A percentile compares a stretch with the other conserved stretches of the same genome.
These are phyloP conservation scores for Daboia siamensis DNA, from an alignment of 2,113 vertebrate genomes.

Conservation along the genomic window DNA sequence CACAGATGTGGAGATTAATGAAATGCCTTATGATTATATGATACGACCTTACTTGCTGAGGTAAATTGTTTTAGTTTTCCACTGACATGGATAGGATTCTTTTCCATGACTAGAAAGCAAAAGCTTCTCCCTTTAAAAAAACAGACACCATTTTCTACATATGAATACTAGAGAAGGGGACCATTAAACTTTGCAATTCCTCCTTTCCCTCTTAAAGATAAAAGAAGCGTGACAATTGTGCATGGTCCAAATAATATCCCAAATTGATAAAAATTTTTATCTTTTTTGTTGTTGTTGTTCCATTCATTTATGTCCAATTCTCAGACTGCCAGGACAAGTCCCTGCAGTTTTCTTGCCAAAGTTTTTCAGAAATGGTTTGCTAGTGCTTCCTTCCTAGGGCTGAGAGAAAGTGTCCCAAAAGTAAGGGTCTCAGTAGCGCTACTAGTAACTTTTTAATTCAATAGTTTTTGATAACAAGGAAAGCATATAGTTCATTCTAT, in stretches of 20 bases:
- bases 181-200: conserved; percentile 43
- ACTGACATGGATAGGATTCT: conserved; percentile 64
- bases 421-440: conserved; percentile 57
- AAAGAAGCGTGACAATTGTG: conserved; percentile 52
- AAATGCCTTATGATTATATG: conserved; percentile 66
- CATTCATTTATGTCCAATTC: not conserved
- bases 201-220: conserved; percentile 51
- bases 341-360: not conserved
- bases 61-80: conserved; percentile 72
- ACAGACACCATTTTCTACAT: conserved; percentile 52
- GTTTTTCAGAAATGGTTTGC: not conserved
- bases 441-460: conserved; percentile 69
- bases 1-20: conserved; percentile 72
- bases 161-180: conserved; percentile 43
- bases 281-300: too few relatives aligned
- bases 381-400: not conserved
- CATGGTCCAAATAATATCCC: conserved; percentile 29
- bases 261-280: conserved; percentile 31
- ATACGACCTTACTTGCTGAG: conserved; percentile 65
- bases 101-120: conserved; percentile 55
- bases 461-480: conserved; percentile 62
- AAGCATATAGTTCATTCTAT: conserved; percentile 67
- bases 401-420: conserved; percentile 38
- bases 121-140: conserved; percentile 59
- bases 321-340: not conserved